Evolutionary conservation across 2,888 invertebrate genomes (phyloP).

Genomic region (Toxonevra muliebris): DNA sequence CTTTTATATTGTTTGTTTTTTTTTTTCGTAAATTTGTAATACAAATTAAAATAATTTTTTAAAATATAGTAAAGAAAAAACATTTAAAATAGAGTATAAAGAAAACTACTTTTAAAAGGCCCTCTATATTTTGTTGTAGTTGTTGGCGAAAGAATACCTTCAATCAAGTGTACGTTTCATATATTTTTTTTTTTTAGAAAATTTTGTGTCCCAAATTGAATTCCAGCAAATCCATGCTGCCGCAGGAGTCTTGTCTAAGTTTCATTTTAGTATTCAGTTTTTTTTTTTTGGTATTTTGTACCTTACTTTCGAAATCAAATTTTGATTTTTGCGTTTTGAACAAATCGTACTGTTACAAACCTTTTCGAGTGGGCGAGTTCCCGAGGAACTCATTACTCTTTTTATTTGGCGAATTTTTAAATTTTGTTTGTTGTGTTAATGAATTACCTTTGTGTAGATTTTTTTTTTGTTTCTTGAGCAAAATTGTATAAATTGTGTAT

Average conservation of each 20-base stretch:
- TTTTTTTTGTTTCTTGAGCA: not conserved
- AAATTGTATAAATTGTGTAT: not conserved
- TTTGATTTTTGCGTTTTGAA: constrained; percentile 8
- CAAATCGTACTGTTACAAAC: constrained; percentile 26
- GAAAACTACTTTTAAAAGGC: constrained; percentile 8
- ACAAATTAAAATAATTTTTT: constrained; percentile 2
- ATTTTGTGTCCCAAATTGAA: not conserved
- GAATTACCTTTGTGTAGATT: not conserved
- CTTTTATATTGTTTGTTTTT: constrained; percentile 11
- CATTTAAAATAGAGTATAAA: constrained; percentile 16
- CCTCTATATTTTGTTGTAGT: not conserved
- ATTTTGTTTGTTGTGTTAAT: not conserved
- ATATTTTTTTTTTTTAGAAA: not conserved
- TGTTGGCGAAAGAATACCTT: not conserved
- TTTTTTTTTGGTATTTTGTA: not conserved
- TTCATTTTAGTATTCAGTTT: not conserved
- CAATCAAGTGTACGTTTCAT: not conserved
- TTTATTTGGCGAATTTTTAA: constrained; percentile 2
- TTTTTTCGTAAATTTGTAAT: constrained; percentile 6
- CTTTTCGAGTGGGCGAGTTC: constrained; percentile 3
- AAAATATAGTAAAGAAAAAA: constrained; percentile 25
- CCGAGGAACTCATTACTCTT: too few relatives aligned
- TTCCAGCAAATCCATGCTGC: constrained; percentile 1
- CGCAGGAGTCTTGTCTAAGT: not conserved
- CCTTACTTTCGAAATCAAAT: not conserved